These are phyloP conservation scores for Sphaerophoria taeniata DNA, from an alignment of 2,888 invertebrate genomes.

Conservation along the genomic window DNA sequence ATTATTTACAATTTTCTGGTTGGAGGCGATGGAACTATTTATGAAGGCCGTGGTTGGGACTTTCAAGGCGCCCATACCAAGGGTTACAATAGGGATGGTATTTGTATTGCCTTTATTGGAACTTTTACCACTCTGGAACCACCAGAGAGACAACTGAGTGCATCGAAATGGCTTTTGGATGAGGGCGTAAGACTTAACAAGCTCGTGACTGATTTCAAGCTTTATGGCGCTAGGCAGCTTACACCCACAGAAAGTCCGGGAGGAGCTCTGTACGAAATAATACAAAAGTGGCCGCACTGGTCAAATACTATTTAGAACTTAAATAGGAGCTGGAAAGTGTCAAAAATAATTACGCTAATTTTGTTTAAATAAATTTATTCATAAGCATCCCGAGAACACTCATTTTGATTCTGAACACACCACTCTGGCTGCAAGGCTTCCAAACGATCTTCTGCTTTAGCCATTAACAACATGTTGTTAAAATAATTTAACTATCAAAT, in stretches of 20 bases:
- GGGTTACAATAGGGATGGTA: slow-evolving; percentile 87
- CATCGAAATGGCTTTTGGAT: slow-evolving; percentile 85
- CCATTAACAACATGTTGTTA: too few relatives aligned
- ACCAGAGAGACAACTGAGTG: slow-evolving; percentile 84
- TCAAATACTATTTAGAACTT: slow-evolving; percentile 52
- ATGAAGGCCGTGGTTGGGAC: slow-evolving; percentile 90
- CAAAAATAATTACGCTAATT: too few relatives aligned
- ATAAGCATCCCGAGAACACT: slow-evolving; percentile 82
- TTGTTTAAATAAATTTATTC: too few relatives aligned
- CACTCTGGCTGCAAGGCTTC: slow-evolving; percentile 91
- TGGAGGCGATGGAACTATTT: slow-evolving; percentile 90
- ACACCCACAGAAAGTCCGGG: slow-evolving; percentile 88
- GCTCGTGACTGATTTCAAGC: slow-evolving; percentile 86
- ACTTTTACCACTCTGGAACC: slow-evolving; percentile 85
- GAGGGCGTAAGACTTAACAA: slow-evolving; percentile 86
- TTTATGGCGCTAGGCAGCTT: slow-evolving; percentile 88
- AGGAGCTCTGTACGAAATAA: slow-evolving; percentile 85
- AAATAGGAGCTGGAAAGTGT: too few relatives aligned
- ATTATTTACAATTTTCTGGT: slow-evolving; percentile 91
- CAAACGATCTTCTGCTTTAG: too few relatives aligned
- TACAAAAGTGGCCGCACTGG: slow-evolving; percentile 88
- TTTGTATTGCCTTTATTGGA: slow-evolving; percentile 89
- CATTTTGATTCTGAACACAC: slow-evolving; percentile 90
- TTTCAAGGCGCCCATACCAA: slow-evolving; percentile 88
- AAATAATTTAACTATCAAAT: too few relatives aligned